Percentiles rank a stretch among this genome's conserved stretches.
Conservation (phyloP, 1,140 invertebrate genomes). For the Lordiphosa mommai region DNA sequence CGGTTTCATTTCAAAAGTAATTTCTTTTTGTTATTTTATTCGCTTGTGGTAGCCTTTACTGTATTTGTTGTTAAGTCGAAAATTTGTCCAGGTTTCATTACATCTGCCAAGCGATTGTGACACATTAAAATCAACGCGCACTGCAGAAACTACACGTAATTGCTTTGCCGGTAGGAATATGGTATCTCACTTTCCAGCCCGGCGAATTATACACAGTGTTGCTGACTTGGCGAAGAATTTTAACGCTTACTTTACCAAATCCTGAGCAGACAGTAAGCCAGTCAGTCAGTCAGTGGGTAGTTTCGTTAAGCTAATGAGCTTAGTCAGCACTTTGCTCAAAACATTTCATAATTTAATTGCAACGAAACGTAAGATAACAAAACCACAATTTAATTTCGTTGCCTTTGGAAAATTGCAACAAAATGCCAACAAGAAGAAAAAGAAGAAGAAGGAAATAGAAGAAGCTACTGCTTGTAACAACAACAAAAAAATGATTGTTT, state of each 20-base stretch:
- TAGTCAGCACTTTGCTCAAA: slow-evolving; percentile 62
- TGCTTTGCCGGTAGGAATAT: neutral
- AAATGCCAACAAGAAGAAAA: slow-evolving; percentile 6
- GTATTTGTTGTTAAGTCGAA: neutral
- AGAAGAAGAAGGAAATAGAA: slow-evolving; percentile 15
- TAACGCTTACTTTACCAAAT: slow-evolving; percentile 6
- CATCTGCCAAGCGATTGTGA: neutral
- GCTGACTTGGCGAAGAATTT: slow-evolving; percentile 9
- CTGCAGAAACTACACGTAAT: slow-evolving; percentile 2
- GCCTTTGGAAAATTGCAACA: slow-evolving; percentile 26
- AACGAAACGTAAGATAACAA: slow-evolving; percentile 34
- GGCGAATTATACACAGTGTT: neutral
- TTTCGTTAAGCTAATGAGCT: slow-evolving; percentile 40
- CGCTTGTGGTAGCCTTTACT: neutral
- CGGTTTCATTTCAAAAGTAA: too few species aligned
- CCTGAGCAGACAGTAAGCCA: neutral
- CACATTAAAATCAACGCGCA: slow-evolving; percentile 2
- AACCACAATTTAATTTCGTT: slow-evolving; percentile 41
- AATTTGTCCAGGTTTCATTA: slow-evolving; percentile 1
- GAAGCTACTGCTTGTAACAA: slow-evolving; percentile 13
- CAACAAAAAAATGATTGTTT: slow-evolving; percentile 25
- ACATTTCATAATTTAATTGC: slow-evolving; percentile 72
- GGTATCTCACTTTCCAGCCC: slow-evolving; percentile 1
- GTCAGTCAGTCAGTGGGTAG: slow-evolving; percentile 34
- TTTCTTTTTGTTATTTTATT: too few species aligned